Conservation (phyloP, 2,797 vertebrate species). For the Numenius phaeopus region DNA sequence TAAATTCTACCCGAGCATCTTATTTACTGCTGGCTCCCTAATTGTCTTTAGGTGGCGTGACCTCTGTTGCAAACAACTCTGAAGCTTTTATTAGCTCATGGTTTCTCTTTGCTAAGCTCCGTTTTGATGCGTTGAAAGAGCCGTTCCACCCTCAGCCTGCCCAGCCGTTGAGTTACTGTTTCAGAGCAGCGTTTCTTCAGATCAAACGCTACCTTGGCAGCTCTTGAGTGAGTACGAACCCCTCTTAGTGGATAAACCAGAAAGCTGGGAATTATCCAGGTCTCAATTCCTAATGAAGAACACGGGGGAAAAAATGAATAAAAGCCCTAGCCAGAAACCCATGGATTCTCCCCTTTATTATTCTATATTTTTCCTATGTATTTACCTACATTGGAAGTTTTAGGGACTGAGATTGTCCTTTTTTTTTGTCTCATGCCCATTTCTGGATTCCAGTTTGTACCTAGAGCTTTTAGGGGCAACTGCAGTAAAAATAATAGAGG, state of each 20-base stretch:
- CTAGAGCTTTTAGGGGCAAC: not conserved
- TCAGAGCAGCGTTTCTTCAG: not conserved
- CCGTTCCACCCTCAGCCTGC: not conserved
- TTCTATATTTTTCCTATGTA: not conserved
- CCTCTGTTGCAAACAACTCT: not conserved
- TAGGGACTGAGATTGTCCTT: not conserved
- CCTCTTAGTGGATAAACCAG: not conserved
- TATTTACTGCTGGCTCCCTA: conserved; percentile 31
- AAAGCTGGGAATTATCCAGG: not conserved
- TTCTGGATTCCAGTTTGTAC: not conserved
- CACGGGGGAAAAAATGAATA: not conserved
- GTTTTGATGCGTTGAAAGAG: not conserved
- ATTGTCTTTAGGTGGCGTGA: not conserved
- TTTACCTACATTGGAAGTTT: not conserved
- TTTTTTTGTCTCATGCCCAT: not conserved
- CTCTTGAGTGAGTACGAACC: not conserved
- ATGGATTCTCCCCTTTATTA: not conserved
- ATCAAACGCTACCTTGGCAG: not conserved
- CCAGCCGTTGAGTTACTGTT: not conserved
- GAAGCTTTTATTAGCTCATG: not conserved
- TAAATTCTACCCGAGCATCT: not conserved
- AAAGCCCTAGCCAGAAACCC: not conserved
- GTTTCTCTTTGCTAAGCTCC: not conserved
- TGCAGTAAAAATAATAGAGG: not conserved
- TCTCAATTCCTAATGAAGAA: not conserved